Evolutionary conservation across 2,797 vertebrate species (phyloP).

Genomic region (Sparidentex hasta): DNA sequence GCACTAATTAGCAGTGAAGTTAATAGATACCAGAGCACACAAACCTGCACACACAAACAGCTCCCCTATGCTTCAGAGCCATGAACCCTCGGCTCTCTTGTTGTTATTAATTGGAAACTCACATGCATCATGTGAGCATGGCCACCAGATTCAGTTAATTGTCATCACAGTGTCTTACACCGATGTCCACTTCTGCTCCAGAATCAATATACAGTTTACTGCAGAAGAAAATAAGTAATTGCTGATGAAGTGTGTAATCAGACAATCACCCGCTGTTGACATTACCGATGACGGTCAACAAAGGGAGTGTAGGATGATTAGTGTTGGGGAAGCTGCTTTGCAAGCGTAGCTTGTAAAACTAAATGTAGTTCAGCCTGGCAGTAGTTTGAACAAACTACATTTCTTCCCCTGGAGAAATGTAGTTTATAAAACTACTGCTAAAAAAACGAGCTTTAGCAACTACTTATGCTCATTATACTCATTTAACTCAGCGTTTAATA

Average conservation of each 20-base stretch:
- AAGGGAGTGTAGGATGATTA: constrained; percentile 28
- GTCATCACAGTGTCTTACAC: not conserved
- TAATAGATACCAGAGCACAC: constrained; percentile 1
- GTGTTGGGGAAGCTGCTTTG: no score
- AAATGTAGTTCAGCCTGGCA: no score
- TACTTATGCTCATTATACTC: no score
- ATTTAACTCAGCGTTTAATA: no score
- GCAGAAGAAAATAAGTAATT: constrained; percentile 35
- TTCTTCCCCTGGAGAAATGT: no score
- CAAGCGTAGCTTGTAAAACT: no score
- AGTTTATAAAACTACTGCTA: no score
- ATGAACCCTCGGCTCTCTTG: fast-evolving
- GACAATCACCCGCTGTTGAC: constrained; percentile 51
- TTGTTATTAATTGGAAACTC: not conserved
- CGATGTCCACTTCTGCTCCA: constrained; percentile 5
- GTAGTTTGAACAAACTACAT: no score
- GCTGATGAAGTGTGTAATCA: constrained; percentile 71
- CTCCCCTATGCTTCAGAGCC: not conserved
- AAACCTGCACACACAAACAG: not conserved
- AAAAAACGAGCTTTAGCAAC: no score
- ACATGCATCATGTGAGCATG: no score
- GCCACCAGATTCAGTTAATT: not conserved
- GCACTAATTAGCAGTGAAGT: constrained; percentile 42
- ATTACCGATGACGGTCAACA: constrained; percentile 53
- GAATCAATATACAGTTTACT: constrained; percentile 26